Conservation (phyloP, 2,113 vertebrate genomes). For the Dasyornis broadbenti region DNA sequence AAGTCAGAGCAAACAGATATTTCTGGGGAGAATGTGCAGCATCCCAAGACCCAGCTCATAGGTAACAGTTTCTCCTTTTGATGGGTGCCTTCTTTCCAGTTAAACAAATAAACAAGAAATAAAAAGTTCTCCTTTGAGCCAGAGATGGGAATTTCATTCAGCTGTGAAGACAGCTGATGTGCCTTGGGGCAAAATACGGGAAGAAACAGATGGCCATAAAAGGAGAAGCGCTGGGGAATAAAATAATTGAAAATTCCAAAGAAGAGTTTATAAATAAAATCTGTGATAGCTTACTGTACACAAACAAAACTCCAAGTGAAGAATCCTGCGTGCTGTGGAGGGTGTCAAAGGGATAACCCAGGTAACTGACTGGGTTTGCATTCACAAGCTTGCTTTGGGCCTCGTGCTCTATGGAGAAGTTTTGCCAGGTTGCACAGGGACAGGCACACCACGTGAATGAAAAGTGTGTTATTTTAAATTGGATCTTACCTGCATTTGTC, state of each 20-base stretch:
- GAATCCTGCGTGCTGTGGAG: not conserved
- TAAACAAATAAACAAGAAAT: not conserved
- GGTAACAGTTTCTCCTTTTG: not conserved
- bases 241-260: not conserved
- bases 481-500: not conserved
- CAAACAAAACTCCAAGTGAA: not conserved
- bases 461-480: not conserved
- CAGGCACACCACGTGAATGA: not conserved
- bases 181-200: not conserved
- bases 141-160: constrained; percentile 26
- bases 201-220: constrained; percentile 33
- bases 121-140: not conserved
- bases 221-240: not conserved
- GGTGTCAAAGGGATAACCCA: not conserved
- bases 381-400: not conserved
- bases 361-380: not conserved
- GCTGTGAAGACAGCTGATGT: constrained; percentile 36
- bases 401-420: not conserved
- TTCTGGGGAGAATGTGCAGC: not conserved
- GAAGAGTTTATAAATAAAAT: not conserved
- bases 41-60: not conserved
- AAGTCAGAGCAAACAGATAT: not conserved
- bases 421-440: not conserved
- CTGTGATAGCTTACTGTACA: not conserved
- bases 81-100: not conserved